Conservation (phyloP, 1,140 invertebrate genomes). For the Acyrthosiphon pisum region DNA sequence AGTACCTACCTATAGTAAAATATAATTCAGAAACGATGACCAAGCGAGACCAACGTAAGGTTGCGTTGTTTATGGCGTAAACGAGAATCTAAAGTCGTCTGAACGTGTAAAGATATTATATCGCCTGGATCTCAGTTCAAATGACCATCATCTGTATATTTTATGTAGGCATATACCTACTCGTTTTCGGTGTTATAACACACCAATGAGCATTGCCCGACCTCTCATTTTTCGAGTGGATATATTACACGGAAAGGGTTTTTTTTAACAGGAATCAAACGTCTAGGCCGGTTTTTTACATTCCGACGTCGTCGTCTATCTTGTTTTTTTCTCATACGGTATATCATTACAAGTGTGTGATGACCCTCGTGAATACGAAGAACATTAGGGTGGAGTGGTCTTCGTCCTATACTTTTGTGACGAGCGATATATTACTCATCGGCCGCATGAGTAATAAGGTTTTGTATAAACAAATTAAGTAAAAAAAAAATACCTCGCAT, state of each 20-base stretch:
- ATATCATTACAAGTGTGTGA: conserved; percentile 19
- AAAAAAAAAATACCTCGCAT: background rate
- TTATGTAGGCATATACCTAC: background rate
- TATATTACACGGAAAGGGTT: background rate
- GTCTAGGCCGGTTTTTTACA: conserved; percentile 42
- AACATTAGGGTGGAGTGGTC: conserved; percentile 15
- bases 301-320: background rate
- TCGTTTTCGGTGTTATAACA: conserved; percentile 12
- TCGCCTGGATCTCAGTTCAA: background rate
- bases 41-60: background rate
- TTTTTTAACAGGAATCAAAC: conserved; percentile 21
- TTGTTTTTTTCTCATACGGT: background rate
- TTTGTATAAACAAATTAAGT: background rate
- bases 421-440: background rate
- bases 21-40: background rate
- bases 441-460: background rate
- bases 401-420: background rate
- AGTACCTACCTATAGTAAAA: too few species aligned
- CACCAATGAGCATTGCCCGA: background rate
- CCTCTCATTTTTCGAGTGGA: background rate
- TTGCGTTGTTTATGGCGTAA: background rate
- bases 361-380: conserved; percentile 8
- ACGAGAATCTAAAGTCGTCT: background rate
- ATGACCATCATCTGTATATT: background rate
- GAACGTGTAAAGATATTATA: background rate